A percentile compares a stretch with the other conserved stretches of the same genome.
Conservation (phyloP, 2,888 invertebrate genomes). For the Synanthedon formicaeformis region DNA sequence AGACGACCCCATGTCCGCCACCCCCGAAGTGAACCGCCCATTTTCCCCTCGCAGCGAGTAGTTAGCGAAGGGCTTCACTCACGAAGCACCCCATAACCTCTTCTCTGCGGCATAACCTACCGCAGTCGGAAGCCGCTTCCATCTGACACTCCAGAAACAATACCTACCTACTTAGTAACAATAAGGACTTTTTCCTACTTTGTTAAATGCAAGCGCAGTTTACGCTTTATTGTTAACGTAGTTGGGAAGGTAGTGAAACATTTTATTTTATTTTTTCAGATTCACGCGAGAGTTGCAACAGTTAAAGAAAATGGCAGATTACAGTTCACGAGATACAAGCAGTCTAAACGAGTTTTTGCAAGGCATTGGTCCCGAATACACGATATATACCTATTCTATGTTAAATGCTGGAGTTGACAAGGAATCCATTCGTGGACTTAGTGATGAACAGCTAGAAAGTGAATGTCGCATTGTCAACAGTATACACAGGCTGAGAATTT, state of each 20-base stretch:
- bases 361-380: conserved; percentile 87
- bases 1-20: too few relatives aligned
- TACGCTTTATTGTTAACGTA: too few relatives aligned
- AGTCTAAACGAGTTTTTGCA: conserved; percentile 89
- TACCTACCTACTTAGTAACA: too few relatives aligned
- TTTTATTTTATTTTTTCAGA: conserved; percentile 47
- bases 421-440: conserved; percentile 84
- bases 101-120: too few relatives aligned
- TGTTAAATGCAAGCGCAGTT: too few relatives aligned
- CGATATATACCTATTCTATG: conserved; percentile 97
- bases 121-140: too few relatives aligned
- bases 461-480: conserved; percentile 95
- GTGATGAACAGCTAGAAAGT: conserved; percentile 89
- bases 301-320: conserved; percentile 96
- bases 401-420: conserved; percentile 95
- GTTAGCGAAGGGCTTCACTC: too few relatives aligned
- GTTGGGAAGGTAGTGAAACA: neutral
- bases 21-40: too few relatives aligned
- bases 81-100: too few relatives aligned
- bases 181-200: too few relatives aligned
- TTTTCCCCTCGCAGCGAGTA: too few relatives aligned
- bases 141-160: too few relatives aligned
- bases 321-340: conserved; percentile 93
- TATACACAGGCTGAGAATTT: conserved; percentile 91
- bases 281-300: conserved; percentile 93